Percentiles rank a stretch among this genome's conserved stretches.
Conservation (phyloP, 2,888 invertebrate genomes). For the Epirrita christyi region DNA sequence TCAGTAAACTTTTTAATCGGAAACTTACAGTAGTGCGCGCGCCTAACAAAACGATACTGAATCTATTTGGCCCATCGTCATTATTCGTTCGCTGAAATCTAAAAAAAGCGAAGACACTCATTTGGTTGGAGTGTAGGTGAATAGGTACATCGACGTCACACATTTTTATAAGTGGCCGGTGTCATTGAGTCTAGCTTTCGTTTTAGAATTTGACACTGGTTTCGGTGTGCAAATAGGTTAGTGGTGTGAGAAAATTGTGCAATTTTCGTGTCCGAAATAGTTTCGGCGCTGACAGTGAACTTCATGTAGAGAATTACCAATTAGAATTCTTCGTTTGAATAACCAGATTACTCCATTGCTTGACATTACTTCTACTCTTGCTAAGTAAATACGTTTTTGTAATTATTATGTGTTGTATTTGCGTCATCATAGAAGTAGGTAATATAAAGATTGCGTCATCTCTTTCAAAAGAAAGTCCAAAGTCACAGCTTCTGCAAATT, state of each 20-base stretch:
- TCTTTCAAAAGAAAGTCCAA: too few relatives aligned
- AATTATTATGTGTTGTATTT: too few relatives aligned
- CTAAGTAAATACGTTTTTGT: too few relatives aligned
- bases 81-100: conserved; percentile 74
- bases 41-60: conserved; percentile 74
- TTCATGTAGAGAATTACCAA: conserved; percentile 19
- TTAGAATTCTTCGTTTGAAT: too few relatives aligned
- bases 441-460: too few relatives aligned
- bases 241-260: conserved; percentile 32
- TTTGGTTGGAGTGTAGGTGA: conserved; percentile 58
- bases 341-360: too few relatives aligned
- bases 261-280: conserved; percentile 23
- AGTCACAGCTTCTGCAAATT: too few relatives aligned
- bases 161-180: conserved; percentile 44
- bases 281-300: conserved; percentile 33
- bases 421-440: too few relatives aligned
- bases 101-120: conserved; percentile 78
- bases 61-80: conserved; percentile 56
- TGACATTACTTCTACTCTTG: too few relatives aligned
- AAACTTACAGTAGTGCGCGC: conserved; percentile 79
- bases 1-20: conserved; percentile 45
- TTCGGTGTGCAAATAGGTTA: conserved; percentile 43
- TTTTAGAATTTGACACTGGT: conserved; percentile 43
- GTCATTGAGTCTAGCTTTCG: conserved; percentile 45
- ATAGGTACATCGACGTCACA: conserved; percentile 53